Evolutionary conservation across 1,140 invertebrate genomes (phyloP), one percentile per base, ranked within the genome.

Genomic region (Lanistes nyassanus): DNA sequence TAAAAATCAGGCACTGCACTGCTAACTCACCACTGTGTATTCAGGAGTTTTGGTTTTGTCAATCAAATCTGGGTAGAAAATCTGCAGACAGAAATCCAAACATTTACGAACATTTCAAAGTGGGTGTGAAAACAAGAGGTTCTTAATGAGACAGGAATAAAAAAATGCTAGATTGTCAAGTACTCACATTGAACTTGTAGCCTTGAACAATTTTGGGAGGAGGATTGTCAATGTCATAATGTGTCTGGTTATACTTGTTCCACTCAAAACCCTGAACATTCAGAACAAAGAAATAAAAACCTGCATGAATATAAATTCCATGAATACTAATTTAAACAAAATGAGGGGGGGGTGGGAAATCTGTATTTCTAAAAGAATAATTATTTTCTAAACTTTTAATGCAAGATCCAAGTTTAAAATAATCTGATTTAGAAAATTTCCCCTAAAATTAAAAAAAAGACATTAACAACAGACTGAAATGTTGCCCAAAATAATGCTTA

Each of bases 161-260:
- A 23, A 26, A 19, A 42, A 29, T 75, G 11, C 39, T 51, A 16
- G 9, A 75, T 21, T 16, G 53, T 31, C 9, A 31, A 31, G 53
- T 29, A 88, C 89, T 88, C 86, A 92, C 91, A 90, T 99, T 99
- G 90, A 99, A 99, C 88, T 99, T 99, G 91, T 99, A 99, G 37
- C 98, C 98, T 90, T 99, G 98, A 0, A 99, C 98, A 86, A 99
- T 99, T 91, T 99, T 99, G 0, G 98, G 98, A 26, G 98, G 98
- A 55, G 98, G 98, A 92, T 99, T 99, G 89, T 99, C 98, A 94
- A 99, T 98, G 87, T 99, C 98, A 89, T 99, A 99, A 91, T 99
- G 98, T 26, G 98, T 99, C 90, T 99, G 98, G 91, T 99, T 99
- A 88, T 99, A 99, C 88, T 99, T 99, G 90, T 99, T 99, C 98